Evolutionary conservation across 2,888 invertebrate genomes (phyloP).

Genomic region (Habrosyne pyritoides): DNA sequence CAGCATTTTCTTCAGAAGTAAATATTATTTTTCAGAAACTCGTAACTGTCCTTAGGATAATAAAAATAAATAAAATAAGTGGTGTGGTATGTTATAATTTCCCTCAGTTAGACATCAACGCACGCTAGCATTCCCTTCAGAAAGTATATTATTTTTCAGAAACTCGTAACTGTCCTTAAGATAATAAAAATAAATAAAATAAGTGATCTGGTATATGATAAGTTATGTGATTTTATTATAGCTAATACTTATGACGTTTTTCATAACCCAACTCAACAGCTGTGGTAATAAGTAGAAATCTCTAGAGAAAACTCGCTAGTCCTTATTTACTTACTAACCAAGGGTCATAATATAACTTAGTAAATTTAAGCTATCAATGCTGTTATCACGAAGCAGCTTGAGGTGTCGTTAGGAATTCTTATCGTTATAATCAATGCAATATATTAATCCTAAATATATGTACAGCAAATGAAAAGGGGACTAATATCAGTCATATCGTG

Average conservation of each 20-base stretch:
- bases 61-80: no score
- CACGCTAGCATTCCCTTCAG: neutral
- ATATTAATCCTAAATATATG: neutral
- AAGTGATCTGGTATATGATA: no score
- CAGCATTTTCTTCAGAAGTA: neutral
- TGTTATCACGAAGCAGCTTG: neutral
- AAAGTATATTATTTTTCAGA: no score
- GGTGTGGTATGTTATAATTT: no score
- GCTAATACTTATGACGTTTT: neutral
- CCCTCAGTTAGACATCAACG: slow-evolving; percentile 8
- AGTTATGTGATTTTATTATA: neutral
- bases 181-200: neutral
- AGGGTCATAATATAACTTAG: neutral
- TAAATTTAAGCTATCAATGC: neutral
- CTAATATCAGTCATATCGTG: slow-evolving; percentile 24
- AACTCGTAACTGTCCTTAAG: no score
- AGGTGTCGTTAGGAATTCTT: neutral
- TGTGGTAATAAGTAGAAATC: neutral
- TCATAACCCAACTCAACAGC: neutral
- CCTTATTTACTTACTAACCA: neutral
- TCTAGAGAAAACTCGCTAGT: neutral
- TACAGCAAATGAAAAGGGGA: slow-evolving; percentile 6
- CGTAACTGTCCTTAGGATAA: no score
- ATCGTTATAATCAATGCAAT: slow-evolving; percentile 1
- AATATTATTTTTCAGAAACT: no score